Evolutionary conservation across 2,797 vertebrate genomes (phyloP).

Genomic region (Lindbergichthys nudifrons): DNA sequence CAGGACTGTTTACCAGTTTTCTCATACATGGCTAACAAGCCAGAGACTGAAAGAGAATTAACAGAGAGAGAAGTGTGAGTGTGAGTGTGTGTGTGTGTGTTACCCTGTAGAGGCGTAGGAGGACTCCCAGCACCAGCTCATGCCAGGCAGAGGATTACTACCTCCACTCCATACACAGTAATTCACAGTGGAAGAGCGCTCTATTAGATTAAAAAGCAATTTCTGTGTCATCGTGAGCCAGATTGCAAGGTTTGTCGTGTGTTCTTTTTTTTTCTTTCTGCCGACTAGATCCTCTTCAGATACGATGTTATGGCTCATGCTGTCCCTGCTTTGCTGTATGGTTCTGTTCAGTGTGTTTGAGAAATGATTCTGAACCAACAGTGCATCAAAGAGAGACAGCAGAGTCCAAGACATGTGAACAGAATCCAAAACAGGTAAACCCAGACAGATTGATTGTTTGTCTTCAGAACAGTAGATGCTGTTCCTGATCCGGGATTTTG

Average conservation of each 20-base stretch:
- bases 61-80: constrained; percentile 4
- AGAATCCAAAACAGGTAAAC: constrained; percentile 56
- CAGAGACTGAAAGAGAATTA: constrained; percentile 41
- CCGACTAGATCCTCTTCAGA: constrained; percentile 43
- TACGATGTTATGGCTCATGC: constrained; percentile 29
- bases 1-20: constrained; percentile 35
- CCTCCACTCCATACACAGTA: constrained; percentile 65
- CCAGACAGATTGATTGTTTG: constrained; percentile 37
- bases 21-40: constrained; percentile 17
- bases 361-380: constrained; percentile 44
- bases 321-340: constrained; percentile 25
- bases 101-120: constrained; percentile 62
- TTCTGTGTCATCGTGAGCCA: constrained; percentile 64
- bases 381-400: constrained; percentile 53
- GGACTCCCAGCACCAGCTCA: constrained; percentile 62
- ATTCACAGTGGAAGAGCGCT: constrained; percentile 75
- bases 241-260: constrained; percentile 46
- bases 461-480: neutral
- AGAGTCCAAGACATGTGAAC: constrained; percentile 41
- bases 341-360: constrained; percentile 45
- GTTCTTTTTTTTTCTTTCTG: neutral
- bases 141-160: constrained; percentile 75
- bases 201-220: constrained; percentile 78
- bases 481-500: constrained; percentile 11
- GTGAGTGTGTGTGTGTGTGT: constrained; percentile 18